Percentiles rank a stretch among this genome's conserved stretches.
These are phyloP conservation scores for Cotesia typhae DNA, from an alignment of 1,140 invertebrate species.

Conservation along the genomic window DNA sequence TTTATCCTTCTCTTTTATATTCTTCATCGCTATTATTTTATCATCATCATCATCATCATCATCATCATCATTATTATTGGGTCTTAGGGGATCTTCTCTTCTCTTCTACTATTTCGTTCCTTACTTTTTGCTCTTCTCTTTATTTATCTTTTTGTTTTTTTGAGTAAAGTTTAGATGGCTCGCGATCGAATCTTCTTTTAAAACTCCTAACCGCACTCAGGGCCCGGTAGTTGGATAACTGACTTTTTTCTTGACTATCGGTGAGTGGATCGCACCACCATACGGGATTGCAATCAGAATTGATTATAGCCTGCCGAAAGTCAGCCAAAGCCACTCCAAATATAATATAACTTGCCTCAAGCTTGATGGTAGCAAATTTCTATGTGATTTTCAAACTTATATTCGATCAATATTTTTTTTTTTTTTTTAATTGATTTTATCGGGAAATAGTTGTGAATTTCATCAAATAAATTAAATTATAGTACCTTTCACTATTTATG, in stretches of 20 bases:
- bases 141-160: slow-evolving; percentile 15
- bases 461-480: too few species aligned
- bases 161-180: slow-evolving; percentile 4
- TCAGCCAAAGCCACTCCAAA: slow-evolving; percentile 53
- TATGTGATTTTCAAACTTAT: slow-evolving; percentile 19
- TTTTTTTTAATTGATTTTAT: too few species aligned
- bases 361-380: slow-evolving; percentile 37
- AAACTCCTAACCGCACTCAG: slow-evolving; percentile 39
- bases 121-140: slow-evolving; percentile 34
- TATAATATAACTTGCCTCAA: slow-evolving; percentile 63
- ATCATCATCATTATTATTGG: slow-evolving; percentile 37
- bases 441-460: too few species aligned
- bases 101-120: slow-evolving; percentile 29
- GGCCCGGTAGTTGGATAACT: slow-evolving; percentile 58
- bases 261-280: slow-evolving; percentile 60
- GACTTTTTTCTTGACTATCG: slow-evolving; percentile 59
- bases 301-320: slow-evolving; percentile 67
- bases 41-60: slow-evolving; percentile 32
- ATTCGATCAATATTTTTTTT: neutral
- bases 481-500: too few species aligned
- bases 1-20: slow-evolving; percentile 27
- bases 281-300: slow-evolving; percentile 65
- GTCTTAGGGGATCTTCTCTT: slow-evolving; percentile 34
- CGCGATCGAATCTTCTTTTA: slow-evolving; percentile 1
- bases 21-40: slow-evolving; percentile 11